A percentile compares a stretch with the other conserved stretches of the same genome.
phyloP scores from a whole-genome alignment of 2,888 invertebrate genomes.

The Hirtodrosophila confusa region DNA sequence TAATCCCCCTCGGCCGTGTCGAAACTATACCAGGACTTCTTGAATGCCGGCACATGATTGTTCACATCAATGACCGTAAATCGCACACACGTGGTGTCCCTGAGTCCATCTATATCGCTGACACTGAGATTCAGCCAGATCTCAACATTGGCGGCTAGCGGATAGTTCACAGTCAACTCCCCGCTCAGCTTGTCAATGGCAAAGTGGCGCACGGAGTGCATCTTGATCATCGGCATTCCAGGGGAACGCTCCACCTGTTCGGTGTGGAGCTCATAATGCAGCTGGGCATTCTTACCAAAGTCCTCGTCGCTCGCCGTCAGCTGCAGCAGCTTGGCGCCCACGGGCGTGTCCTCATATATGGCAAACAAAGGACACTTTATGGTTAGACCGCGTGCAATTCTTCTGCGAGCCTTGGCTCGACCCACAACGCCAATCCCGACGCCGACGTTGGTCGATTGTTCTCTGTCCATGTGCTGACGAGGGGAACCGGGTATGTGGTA shows the following conservation, averaged over 20 bases:
- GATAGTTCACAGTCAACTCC: constrained; percentile 89
- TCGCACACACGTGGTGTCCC: constrained; percentile 88
- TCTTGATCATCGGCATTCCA: constrained; percentile 58
- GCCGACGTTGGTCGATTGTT: constrained; percentile 22
- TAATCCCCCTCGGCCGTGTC: constrained; percentile 92
- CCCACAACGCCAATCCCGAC: constrained; percentile 24
- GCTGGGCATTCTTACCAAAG: constrained; percentile 88
- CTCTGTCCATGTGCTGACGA: constrained; percentile 60
- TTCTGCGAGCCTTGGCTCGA: constrained; percentile 62
- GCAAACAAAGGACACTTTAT: constrained; percentile 86
- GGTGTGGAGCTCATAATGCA: constrained; percentile 89
- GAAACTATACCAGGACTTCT: constrained; percentile 92
- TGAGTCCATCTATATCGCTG: constrained; percentile 90
- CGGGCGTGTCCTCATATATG: constrained; percentile 89
- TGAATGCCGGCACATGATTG: constrained; percentile 93
- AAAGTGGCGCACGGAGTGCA: constrained; percentile 85
- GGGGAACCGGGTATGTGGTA: constrained; percentile 83
- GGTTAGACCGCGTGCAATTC: constrained; percentile 53
- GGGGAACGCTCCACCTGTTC: constrained; percentile 88
- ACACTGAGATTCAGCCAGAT: constrained; percentile 91
- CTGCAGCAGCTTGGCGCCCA: constrained; percentile 89
- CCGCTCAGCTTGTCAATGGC: constrained; percentile 91
- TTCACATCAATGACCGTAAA: constrained; percentile 92
- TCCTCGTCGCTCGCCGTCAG: constrained; percentile 90
- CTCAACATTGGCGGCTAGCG: constrained; percentile 90